phyloP scores from a whole-genome alignment of 2,888 invertebrate species.

The Neria commutata region DNA sequence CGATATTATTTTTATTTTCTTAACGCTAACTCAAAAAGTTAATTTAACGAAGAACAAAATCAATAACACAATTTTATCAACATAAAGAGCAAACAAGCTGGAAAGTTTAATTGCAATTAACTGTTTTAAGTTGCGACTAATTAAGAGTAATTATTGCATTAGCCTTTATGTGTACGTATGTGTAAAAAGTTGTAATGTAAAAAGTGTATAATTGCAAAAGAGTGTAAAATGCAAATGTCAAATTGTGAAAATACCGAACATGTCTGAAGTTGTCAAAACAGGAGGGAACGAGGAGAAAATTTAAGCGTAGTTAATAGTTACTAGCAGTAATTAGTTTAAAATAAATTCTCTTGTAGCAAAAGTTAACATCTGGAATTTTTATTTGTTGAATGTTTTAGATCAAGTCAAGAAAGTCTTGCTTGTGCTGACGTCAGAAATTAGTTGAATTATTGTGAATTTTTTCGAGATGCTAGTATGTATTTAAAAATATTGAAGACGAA shows the following conservation, averaged over 20 bases:
- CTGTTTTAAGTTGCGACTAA: background rate
- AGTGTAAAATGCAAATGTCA: background rate
- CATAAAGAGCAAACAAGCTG: slow-evolving; percentile 21
- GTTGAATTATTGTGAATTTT: too few species aligned
- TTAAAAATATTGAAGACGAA: too few species aligned
- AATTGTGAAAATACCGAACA: background rate
- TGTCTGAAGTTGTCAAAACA: slow-evolving; percentile 31
- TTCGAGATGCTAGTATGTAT: too few species aligned
- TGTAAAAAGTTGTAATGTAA: background rate
- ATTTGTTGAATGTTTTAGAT: too few species aligned
- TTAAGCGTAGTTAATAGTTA: slow-evolving; percentile 22
- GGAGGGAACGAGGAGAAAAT: slow-evolving; percentile 27
- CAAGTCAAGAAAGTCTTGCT: too few species aligned
- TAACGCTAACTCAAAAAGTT: background rate
- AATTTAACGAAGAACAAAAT: slow-evolving; percentile 1
- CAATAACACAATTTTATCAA: slow-evolving; percentile 27
- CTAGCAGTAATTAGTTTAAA: slow-evolving; percentile 23
- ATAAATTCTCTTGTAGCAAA: slow-evolving; percentile 56
- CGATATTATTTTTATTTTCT: slow-evolving; percentile 21
- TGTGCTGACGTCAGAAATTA: too few species aligned
- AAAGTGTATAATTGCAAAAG: slow-evolving; percentile 13
- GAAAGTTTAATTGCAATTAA: too few species aligned
- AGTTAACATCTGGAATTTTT: too few species aligned
- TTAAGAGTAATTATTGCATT: too few species aligned
- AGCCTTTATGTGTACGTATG: background rate